Conservation (phyloP, 2,113 vertebrate species). For the Vimba vimba region DNA sequence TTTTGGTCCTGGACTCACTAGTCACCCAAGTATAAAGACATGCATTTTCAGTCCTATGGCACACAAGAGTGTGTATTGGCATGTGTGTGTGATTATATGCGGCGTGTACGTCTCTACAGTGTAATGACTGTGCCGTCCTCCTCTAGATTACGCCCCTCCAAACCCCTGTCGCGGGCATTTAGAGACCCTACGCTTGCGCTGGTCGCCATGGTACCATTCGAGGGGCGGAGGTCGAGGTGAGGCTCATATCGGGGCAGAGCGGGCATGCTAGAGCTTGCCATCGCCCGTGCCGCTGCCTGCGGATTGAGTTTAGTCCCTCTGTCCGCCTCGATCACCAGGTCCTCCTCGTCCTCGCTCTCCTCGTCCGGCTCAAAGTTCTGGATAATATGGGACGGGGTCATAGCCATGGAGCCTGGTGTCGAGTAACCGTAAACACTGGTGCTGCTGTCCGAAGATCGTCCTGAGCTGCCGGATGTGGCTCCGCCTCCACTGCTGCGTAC, state of each 20-base stretch:
- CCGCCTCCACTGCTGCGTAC: slow-evolving; percentile 77
- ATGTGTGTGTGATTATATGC: slow-evolving; percentile 32
- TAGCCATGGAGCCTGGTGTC: slow-evolving; percentile 51
- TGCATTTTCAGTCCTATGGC: slow-evolving; percentile 64
- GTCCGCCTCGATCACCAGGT: slow-evolving; percentile 87
- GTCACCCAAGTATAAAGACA: not conserved
- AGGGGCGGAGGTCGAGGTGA: slow-evolving; percentile 76
- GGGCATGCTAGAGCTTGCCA: slow-evolving; percentile 76
- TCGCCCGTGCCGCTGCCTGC: slow-evolving; percentile 43
- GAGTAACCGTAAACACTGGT: slow-evolving; percentile 80
- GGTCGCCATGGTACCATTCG: slow-evolving; percentile 81
- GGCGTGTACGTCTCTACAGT: slow-evolving; percentile 74
- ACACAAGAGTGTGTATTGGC: slow-evolving; percentile 51
- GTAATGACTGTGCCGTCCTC: slow-evolving; percentile 98
- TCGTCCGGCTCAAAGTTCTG: slow-evolving; percentile 84
- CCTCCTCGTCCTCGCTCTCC: slow-evolving; percentile 86
- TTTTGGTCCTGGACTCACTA: slow-evolving; percentile 11
- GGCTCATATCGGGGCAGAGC: slow-evolving; percentile 83
- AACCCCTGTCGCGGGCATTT: slow-evolving; percentile 65
- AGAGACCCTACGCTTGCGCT: slow-evolving; percentile 68
- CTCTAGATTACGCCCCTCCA: slow-evolving; percentile 79
- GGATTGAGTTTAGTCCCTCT: slow-evolving; percentile 79
- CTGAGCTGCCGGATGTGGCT: slow-evolving; percentile 87
- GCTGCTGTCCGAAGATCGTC: slow-evolving; percentile 91
- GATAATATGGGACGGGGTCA: slow-evolving; percentile 73